Evolutionary conservation across 2,113 vertebrate species (phyloP).

Genomic region (Gymnogyps californianus): DNA sequence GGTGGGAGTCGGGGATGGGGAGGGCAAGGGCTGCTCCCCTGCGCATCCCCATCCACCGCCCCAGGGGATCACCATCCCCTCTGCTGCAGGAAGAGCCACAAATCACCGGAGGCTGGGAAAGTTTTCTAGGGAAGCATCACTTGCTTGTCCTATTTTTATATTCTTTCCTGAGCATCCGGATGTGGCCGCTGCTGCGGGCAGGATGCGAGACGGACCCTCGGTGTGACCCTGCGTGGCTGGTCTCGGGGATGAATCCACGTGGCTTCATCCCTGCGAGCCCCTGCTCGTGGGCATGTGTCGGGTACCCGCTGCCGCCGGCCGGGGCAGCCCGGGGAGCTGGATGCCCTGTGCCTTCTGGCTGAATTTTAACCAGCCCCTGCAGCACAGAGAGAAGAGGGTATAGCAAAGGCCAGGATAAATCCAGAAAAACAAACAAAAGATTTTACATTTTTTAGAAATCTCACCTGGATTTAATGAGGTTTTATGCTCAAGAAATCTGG

Average conservation of each 20-base stretch:
- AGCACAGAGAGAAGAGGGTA: not conserved
- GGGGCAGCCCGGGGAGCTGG: not conserved
- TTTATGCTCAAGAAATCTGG: not conserved
- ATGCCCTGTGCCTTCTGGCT: not conserved
- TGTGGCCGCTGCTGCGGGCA: fast-evolving
- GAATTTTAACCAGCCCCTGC: not conserved
- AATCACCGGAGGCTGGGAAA: too few relatives aligned
- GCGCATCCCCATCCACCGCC: not conserved
- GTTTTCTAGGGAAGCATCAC: not conserved
- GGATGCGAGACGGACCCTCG: not conserved
- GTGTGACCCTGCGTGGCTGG: too few relatives aligned
- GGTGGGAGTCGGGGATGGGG: not conserved
- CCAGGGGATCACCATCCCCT: not conserved
- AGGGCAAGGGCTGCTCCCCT: not conserved
- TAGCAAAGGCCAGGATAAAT: not conserved
- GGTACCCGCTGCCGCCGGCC: not conserved
- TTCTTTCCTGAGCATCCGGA: not conserved
- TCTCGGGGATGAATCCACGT: not conserved
- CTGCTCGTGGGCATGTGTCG: fast-evolving
- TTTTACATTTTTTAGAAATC: not conserved
- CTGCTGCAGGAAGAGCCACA: not conserved
- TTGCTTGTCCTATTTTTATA: too few relatives aligned
- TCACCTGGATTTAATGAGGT: not conserved
- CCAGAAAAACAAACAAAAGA: not conserved
- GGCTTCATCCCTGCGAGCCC: not conserved